A percentile compares a stretch with the other conserved stretches of the same genome.
Evolutionary conservation across 2,888 invertebrate species (phyloP).

Genomic region (Dolichomitus sp.): DNA sequence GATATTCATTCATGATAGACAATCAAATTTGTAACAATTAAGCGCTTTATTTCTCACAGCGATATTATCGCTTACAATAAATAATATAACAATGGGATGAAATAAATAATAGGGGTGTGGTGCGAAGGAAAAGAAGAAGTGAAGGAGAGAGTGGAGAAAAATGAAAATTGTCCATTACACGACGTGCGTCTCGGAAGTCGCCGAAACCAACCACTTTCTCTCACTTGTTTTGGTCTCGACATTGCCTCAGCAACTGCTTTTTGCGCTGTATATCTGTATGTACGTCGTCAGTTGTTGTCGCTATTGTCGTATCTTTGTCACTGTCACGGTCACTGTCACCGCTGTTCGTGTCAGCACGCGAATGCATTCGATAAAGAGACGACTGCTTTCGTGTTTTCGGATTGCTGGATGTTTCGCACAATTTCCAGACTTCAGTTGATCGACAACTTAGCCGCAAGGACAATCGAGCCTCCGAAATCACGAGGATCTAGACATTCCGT

Average conservation of each 20-base stretch:
- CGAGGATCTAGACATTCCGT: constrained; percentile 70
- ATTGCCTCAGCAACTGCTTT: constrained; percentile 32
- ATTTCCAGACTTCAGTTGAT: constrained; percentile 6
- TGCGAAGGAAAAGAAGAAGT: background rate
- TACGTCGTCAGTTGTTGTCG: constrained; percentile 61
- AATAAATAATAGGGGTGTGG: constrained; percentile 45
- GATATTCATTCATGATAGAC: constrained; percentile 1
- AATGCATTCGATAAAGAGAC: background rate
- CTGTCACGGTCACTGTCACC: constrained; percentile 71
- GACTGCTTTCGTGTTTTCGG: constrained; percentile 5
- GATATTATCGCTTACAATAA: constrained; percentile 46
- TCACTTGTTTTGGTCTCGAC: constrained; percentile 47
- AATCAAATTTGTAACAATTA: constrained; percentile 46
- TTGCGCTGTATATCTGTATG: constrained; percentile 27
- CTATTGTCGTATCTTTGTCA: constrained; percentile 54
- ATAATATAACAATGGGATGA: constrained; percentile 41
- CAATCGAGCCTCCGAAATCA: constrained; percentile 61
- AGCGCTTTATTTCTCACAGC: constrained; percentile 45
- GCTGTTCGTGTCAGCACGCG: constrained; percentile 19
- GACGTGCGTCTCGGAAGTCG: constrained; percentile 29
- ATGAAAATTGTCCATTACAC: constrained; percentile 45
- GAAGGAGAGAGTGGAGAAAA: constrained; percentile 35
- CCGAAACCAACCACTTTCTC: constrained; percentile 58
- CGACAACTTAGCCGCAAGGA: background rate
- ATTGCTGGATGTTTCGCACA: background rate